Conservation (phyloP, 1,140 invertebrate species). For the Eciton burchellii region DNA sequence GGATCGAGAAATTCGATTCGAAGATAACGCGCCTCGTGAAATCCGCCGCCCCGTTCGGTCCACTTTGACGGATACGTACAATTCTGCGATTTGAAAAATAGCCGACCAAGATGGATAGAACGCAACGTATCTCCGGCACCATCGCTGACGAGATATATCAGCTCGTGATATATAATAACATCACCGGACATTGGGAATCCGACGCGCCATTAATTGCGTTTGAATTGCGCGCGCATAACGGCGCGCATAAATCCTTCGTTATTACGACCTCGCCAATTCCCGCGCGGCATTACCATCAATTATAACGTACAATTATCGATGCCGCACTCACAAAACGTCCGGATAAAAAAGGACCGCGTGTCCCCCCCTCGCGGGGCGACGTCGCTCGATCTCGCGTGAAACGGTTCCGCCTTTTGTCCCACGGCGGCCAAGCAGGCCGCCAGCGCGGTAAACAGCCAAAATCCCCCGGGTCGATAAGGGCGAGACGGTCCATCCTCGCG, state of each 20-base stretch:
- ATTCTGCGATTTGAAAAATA: slow-evolving; percentile 43
- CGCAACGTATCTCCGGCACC: slow-evolving; percentile 37
- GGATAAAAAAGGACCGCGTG: not conserved
- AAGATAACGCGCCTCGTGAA: slow-evolving; percentile 58
- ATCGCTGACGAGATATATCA: slow-evolving; percentile 10
- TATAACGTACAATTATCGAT: no score
- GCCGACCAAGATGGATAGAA: slow-evolving; percentile 63
- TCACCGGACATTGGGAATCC: not conserved
- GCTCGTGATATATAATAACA: not conserved
- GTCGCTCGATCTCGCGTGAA: not conserved
- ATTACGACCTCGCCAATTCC: no score
- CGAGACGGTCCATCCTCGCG: slow-evolving; percentile 63
- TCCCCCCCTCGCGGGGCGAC: not conserved
- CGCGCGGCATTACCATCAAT: no score
- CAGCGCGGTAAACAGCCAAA: slow-evolving; percentile 25
- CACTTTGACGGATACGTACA: slow-evolving; percentile 56
- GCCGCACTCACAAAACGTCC: not conserved
- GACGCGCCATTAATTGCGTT: not conserved
- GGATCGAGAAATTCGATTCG: slow-evolving; percentile 57
- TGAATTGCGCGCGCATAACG: not conserved
- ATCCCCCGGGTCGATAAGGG: slow-evolving; percentile 65
- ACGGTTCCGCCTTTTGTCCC: not conserved
- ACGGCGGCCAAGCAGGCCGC: not conserved
- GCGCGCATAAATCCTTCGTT: no score
- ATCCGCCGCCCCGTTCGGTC: slow-evolving; percentile 28